phyloP scores from a whole-genome alignment of 2,888 invertebrate species.

The Zaprionus bogoriensis region DNA sequence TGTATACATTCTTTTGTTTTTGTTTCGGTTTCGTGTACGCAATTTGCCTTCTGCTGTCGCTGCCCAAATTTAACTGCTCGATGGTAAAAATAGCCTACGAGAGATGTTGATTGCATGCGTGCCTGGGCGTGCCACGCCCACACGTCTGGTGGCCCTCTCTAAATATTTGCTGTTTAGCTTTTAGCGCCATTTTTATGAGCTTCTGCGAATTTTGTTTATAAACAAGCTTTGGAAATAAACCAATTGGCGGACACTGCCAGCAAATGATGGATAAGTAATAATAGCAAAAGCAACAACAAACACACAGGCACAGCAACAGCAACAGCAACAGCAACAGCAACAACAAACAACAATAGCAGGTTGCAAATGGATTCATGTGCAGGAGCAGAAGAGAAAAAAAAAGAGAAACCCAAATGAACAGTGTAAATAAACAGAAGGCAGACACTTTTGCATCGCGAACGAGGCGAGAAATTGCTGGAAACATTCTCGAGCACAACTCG shows the following conservation, averaged over 20 bases:
- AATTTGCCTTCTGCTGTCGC: constrained; percentile 17
- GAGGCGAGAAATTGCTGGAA: too few species aligned
- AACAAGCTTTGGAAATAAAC: constrained; percentile 43
- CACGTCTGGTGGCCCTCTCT: constrained; percentile 15
- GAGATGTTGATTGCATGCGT: constrained; percentile 11
- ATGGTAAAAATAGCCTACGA: constrained; percentile 18
- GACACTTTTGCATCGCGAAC: not conserved
- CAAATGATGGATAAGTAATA: constrained; percentile 38
- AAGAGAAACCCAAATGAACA: constrained; percentile 11
- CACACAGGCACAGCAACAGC: too few species aligned
- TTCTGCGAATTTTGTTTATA: constrained; percentile 62
- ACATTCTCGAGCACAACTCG: too few species aligned
- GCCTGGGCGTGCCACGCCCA: not conserved
- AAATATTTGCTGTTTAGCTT: constrained; percentile 60
- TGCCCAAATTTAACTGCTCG: constrained; percentile 2
- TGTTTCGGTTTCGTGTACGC: constrained; percentile 24
- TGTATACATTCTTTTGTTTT: constrained; percentile 4
- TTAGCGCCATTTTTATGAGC: constrained; percentile 62
- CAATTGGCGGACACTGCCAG: constrained; percentile 55
- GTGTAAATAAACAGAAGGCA: constrained; percentile 34
- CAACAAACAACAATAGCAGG: constrained; percentile 1
- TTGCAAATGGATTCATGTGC: constrained; percentile 7
- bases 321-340: constrained; percentile 11
- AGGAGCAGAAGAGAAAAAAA: not conserved
- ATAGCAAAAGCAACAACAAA: constrained; percentile 22